Evolutionary conservation across 2,888 invertebrate species (phyloP), one percentile per base, ranked within the genome.

Genomic region (Drosophila borborema): DNA sequence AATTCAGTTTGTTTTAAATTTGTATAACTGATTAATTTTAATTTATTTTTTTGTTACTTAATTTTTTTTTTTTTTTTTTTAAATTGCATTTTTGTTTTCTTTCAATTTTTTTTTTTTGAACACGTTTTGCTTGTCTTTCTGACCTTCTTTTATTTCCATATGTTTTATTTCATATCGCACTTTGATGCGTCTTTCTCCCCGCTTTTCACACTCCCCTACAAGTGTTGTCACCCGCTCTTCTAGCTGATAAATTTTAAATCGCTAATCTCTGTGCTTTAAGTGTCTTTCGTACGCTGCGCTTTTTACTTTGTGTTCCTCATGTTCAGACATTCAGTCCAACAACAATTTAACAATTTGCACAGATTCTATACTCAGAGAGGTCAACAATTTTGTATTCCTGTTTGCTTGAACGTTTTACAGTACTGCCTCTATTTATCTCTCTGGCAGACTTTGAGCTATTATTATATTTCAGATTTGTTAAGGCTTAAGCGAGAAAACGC

Each of bases 221-320:
- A 43, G 41, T 46, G 48, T 49, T 54, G 49, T 61, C 45, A 70
- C n/a, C 49, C 31, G 16, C 58, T 55, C 53, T 54, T 55, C 53
- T 54, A 61, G 63, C 60, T 87, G 85, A 84, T 82, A 87, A 87
- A 85, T 85, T 85, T 61, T 71, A 69, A 59, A 72, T 54, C 67
- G 56, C 54, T 87, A 79, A 87, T 87, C 82, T 82, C 36, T 54
- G 20, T 16, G 31, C 31, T 61, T 51, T 20, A 65, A 46, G 65
- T 43, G 38, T 38, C 45, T 18, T 34, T 43, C 36, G 34, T 49
- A 61, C 38, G 34, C 43, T 59, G 58, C 28, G 58, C 34, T 20
- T 78, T 76, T 82, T 74, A 79, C 78, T 28, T 6, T 79, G 67
- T 60, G 49, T 64, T 63, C 78, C 60, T 80, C 72, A 67, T 85